Base-by-base conservation (phyloP, 2,888 invertebrate species). In the Alloplasta piceator region DNA sequence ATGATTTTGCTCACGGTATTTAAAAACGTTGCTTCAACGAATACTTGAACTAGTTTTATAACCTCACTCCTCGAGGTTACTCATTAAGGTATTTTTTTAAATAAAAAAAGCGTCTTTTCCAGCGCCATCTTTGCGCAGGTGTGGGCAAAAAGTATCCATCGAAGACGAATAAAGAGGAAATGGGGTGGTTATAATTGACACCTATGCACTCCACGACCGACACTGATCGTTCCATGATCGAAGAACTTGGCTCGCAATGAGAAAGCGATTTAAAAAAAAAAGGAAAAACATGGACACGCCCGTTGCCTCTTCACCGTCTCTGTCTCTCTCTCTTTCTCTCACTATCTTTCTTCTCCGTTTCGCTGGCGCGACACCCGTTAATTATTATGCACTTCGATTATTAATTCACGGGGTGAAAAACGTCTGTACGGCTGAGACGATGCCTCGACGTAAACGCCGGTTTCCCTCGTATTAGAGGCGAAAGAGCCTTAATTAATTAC, bases 361-460 rank as follows among this genome's bases (percentile, higher is more conserved):
- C 68, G 74, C 71, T 80, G 71, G 72, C 73, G 81, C 84, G 83
- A 84, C 83, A 81, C 73, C 78, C 85, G 87, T 87, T 90, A 90
- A 91, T 91, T 91, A 91, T 91, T 91, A 90, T 86, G 85, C 83
- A 80, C 85, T 85, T 81, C 83, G 85, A 83, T 89, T 90, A 91
- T 91, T 91, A 90, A 91, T 90, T 89, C 86, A 82, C 85, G 82
- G 83, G 60, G 63, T 73, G 67, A 82, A 58, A 48, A 9, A 10
- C 64, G 68, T 26, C n/a, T 60, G 67, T 26, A 52, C 43, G 74
- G 67, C 14, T 66, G 71, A 68, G 78, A 76, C 73, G 80, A 83
- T 82, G 81, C 77, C 85, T 81, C 83, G 84, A 58, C 86, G 84
- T 52, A 86, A 85, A 86, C 86, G 82, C 83, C 77, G 83, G 82